Conservation (phyloP, 2,113 vertebrate genomes). For the Heterotis niloticus region DNA sequence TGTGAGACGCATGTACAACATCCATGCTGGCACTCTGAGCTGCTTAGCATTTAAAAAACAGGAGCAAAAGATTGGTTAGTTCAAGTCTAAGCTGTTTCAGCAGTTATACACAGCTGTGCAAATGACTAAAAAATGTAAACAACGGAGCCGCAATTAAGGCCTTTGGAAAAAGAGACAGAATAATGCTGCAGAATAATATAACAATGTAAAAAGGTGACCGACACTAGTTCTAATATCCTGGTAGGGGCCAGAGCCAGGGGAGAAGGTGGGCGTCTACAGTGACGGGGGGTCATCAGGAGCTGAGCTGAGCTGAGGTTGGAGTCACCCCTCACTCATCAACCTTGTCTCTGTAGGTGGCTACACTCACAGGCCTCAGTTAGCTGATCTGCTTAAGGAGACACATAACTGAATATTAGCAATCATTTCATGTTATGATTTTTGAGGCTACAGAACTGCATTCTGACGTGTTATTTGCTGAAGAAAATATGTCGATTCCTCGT, state of each 20-base stretch:
- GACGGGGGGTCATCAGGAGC: not conserved
- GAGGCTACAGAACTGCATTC: too few relatives aligned
- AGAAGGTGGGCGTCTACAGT: not conserved
- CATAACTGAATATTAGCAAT: not conserved
- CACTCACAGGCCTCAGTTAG: not conserved
- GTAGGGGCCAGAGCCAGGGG: too few relatives aligned
- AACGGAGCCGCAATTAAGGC: not conserved
- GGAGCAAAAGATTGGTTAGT: too few relatives aligned
- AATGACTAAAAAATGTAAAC: not conserved
- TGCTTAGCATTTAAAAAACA: too few relatives aligned
- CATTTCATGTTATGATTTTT: not conserved
- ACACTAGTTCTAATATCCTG: not conserved
- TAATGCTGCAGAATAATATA: not conserved
- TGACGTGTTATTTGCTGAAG: too few relatives aligned
- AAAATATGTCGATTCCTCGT: too few relatives aligned
- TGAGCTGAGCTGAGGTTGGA: too few relatives aligned
- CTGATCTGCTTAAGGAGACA: not conserved
- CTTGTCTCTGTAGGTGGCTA: not conserved
- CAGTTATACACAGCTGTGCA: not conserved
- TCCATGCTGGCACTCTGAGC: too few relatives aligned
- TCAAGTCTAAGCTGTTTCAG: not conserved
- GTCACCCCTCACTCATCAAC: not conserved
- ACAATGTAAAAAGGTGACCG: slow-evolving; percentile 1
- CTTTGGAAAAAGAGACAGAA: not conserved
- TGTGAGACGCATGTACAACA: not conserved